These are phyloP conservation scores for Volucella bombylans DNA, from an alignment of 2,888 invertebrate species.

Conservation along the genomic window DNA sequence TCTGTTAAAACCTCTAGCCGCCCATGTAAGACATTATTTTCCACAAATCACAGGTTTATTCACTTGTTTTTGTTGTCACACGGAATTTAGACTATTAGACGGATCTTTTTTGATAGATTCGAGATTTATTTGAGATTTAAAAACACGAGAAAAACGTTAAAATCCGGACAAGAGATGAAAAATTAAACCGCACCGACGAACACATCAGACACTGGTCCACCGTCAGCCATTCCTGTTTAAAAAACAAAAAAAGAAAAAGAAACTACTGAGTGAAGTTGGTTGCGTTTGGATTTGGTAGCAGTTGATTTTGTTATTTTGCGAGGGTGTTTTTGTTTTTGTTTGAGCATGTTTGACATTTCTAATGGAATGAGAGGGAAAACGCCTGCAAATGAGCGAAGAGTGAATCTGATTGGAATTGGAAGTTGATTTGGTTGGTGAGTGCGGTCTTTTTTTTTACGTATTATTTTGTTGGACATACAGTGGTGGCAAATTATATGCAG, in stretches of 20 bases:
- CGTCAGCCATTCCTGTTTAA: constrained; percentile 66
- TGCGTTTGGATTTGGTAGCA: constrained; percentile 8
- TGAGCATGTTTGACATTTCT: constrained; percentile 55
- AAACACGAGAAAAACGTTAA: constrained; percentile 51
- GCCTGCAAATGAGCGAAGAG: background rate
- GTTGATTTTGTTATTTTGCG: constrained; percentile 52
- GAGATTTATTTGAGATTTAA: constrained; percentile 33
- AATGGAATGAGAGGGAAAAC: constrained; percentile 36
- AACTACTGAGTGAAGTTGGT: constrained; percentile 54
- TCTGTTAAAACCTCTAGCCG: constrained; percentile 5
- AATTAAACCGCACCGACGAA: constrained; percentile 59
- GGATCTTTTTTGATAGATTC: constrained; percentile 25
- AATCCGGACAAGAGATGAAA: constrained; percentile 24
- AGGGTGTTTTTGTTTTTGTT: constrained; percentile 73
- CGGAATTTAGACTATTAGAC: constrained; percentile 10
- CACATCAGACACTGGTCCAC: constrained; percentile 62
- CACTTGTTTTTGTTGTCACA: constrained; percentile 23
- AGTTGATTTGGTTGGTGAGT: background rate
- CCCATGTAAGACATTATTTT: constrained; percentile 37
- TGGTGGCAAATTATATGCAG: background rate
- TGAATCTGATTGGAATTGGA: constrained; percentile 53
- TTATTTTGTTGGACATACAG: constrained; percentile 21
- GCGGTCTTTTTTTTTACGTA: background rate
- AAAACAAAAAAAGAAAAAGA: constrained; percentile 37
- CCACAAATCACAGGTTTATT: constrained; percentile 20